Evolutionary conservation across 2,888 invertebrate species (phyloP).

Genomic region (Kryphioiulus occultus): DNA sequence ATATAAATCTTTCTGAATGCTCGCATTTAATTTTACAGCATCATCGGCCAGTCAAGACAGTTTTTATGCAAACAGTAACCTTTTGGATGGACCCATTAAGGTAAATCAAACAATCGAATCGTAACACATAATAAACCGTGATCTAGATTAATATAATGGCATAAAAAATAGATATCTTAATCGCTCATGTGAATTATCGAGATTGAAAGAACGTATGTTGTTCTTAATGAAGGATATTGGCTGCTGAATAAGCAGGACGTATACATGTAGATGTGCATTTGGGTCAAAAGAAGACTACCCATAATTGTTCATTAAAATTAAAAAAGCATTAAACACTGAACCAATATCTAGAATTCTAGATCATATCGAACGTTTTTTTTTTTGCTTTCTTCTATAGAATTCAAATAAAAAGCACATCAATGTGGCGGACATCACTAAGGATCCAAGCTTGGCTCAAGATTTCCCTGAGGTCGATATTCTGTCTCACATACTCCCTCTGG

Average conservation of each 20-base stretch:
- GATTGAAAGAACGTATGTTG: neutral
- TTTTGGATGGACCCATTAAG: constrained; percentile 11
- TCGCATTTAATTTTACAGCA: neutral
- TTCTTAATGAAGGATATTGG: neutral
- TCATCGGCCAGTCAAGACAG: constrained; percentile 22
- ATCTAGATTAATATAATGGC: neutral
- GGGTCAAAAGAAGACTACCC: neutral
- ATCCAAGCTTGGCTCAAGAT: constrained; percentile 22
- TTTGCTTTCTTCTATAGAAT: neutral
- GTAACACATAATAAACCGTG: neutral
- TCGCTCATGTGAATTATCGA: neutral
- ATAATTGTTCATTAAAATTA: neutral
- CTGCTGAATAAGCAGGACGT: neutral
- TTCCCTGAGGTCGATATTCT: constrained; percentile 1
- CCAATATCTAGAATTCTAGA: no score
- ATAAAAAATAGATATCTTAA: neutral
- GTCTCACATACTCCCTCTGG: constrained; percentile 1
- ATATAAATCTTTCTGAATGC: neutral
- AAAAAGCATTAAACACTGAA: no score
- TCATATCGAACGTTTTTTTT: neutral
- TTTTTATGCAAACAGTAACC: constrained; percentile 6
- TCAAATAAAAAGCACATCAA: constrained; percentile 18
- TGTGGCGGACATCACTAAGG: neutral
- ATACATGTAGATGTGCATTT: neutral
- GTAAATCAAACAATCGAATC: neutral